Conservation (phyloP, 2,113 vertebrate species). For the Syngnathoides biaculeatus region DNA sequence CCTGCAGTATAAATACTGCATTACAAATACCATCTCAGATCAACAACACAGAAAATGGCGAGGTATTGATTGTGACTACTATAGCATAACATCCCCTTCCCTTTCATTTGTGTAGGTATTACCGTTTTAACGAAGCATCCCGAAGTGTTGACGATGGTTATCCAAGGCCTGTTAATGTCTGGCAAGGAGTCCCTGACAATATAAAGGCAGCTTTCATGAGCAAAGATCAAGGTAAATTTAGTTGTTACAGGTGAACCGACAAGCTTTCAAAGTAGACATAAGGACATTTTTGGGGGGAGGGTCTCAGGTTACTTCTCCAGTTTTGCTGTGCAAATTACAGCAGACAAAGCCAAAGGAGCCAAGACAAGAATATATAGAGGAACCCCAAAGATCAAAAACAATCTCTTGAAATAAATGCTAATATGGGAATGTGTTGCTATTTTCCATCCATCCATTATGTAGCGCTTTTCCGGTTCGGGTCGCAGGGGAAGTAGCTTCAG, state of each 20-base stretch:
- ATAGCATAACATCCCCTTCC: background rate
- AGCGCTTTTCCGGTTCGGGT: too few relatives aligned
- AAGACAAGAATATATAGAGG: too few relatives aligned
- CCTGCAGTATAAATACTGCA: too few relatives aligned
- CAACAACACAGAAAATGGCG: too few relatives aligned
- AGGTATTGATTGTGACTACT: too few relatives aligned
- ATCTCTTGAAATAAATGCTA: background rate
- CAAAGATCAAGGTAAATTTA: constrained; percentile 80
- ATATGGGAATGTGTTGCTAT: too few relatives aligned
- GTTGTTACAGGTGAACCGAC: background rate
- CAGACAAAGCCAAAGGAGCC: background rate
- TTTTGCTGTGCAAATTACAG: background rate
- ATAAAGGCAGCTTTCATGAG: constrained; percentile 84
- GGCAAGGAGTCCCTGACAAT: constrained; percentile 86
- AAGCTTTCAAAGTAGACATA: too few relatives aligned
- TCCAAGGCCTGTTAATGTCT: constrained; percentile 80
- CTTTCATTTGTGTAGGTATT: constrained; percentile 73
- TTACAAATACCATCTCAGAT: too few relatives aligned
- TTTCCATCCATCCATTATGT: too few relatives aligned
- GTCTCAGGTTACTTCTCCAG: too few relatives aligned
- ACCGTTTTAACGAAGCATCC: constrained; percentile 82
- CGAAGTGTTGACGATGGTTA: constrained; percentile 79
- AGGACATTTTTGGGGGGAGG: too few relatives aligned
- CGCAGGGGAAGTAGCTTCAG: too few relatives aligned
- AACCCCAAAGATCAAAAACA: background rate